A percentile compares a stretch with the other conserved stretches of the same genome.
Evolutionary conservation across 1,140 invertebrate genomes (phyloP).

Genomic region (Olivierus martensii): DNA sequence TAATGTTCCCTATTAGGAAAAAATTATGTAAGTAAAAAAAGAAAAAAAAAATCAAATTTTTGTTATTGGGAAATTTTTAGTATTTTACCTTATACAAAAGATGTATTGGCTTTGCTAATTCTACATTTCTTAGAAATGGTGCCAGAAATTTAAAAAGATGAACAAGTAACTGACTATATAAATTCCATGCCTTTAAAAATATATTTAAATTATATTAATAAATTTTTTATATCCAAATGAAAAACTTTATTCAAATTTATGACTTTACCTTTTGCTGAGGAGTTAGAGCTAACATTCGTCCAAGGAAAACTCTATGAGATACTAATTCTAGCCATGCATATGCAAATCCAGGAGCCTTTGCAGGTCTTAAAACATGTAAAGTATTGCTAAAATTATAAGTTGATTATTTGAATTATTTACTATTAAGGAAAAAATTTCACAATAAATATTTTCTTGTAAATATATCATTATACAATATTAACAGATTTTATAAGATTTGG

Average conservation of each 20-base stretch:
- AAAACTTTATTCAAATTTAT: slow-evolving; percentile 7
- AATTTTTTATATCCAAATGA: not conserved
- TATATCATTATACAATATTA: too few relatives aligned
- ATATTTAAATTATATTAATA: not conserved
- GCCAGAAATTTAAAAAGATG: slow-evolving; percentile 94
- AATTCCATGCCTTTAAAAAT: slow-evolving; percentile 34
- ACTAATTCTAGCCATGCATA: slow-evolving; percentile 97
- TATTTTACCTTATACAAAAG: slow-evolving; percentile 61
- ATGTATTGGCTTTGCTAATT: slow-evolving; percentile 83
- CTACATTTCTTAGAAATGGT: slow-evolving; percentile 92
- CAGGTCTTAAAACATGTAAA: slow-evolving; percentile 77
- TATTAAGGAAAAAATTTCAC: too few relatives aligned
- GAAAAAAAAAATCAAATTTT: not conserved
- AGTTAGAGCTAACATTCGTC: slow-evolving; percentile 77
- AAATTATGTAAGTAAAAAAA: slow-evolving; percentile 3
- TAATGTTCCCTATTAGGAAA: slow-evolving; percentile 63
- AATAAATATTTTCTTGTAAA: too few relatives aligned
- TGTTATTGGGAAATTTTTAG: not conserved
- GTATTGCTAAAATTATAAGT: slow-evolving; percentile 66
- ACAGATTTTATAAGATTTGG: too few relatives aligned
- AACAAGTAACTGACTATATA: slow-evolving; percentile 69
- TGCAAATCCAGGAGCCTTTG: slow-evolving; percentile 90
- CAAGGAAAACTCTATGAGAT: slow-evolving; percentile 91
- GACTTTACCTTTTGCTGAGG: slow-evolving; percentile 43
- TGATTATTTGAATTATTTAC: too few relatives aligned